Evolutionary conservation across 92 coral and sea anemone species (phyloP), one percentile per base, ranked within the genome.

Genomic region (Epizoanthus ramosus): DNA sequence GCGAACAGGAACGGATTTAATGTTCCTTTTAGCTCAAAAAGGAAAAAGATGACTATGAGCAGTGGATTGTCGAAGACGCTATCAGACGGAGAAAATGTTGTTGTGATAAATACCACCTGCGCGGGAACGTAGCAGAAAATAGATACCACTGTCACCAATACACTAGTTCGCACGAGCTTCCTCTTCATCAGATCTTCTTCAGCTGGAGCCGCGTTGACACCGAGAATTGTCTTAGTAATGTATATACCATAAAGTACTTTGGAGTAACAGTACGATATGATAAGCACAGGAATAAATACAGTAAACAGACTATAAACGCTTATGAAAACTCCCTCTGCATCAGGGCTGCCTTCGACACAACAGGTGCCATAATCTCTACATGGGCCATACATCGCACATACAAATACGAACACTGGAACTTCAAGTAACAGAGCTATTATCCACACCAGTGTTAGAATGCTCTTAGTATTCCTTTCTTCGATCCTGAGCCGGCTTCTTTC

Each of bases 141-240:
- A 7, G 68, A 60, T 1, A 24, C 8, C 66, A 60, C 66, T n/a
- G 66, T 60, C 15, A 60, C 22, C 23, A 60, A 18, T 2, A 60
- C 23, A 60, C 66, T 60, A 31, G 24, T 60, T 60, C 23, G 19
- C 3, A 63, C 10, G 0, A 23, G 35, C n/a, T 63, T 63, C 68
- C 5, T 25, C 68, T 63, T 63, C 17, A 23, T 8, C 16, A 16
- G 37, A 19, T 63, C 68, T 63, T 23, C 16, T 19, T 33, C 68
- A 63, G 8, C 13, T 24, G 68, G 68, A 5, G 23, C 7, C 28
- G 39, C 68, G 39, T 63, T 63, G 2, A 3, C 68, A 63, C 68
- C 35, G 39, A 63, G 68, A 33, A 63, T 63, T 63, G 33, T 63
- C 68, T 63, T 63, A 24, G 10, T 63, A 23, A 63, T 63, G 25